Evolutionary conservation across 2,888 invertebrate genomes (phyloP).

Genomic region (Temnothorax ravouxi): DNA sequence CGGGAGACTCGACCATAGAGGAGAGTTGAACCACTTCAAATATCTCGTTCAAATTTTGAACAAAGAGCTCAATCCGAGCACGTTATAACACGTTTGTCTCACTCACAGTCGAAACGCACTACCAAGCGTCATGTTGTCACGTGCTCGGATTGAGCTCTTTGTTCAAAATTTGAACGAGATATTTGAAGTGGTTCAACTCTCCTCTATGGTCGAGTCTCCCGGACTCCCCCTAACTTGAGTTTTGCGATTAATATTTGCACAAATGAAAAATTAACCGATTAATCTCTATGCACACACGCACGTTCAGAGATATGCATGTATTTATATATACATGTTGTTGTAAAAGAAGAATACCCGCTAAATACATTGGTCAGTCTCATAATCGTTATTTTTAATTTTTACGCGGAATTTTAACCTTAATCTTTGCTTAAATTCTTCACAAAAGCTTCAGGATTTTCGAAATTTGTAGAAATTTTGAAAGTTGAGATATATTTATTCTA

Average conservation of each 20-base stretch:
- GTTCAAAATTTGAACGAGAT: no score
- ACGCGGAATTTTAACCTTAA: slow-evolving; percentile 65
- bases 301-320: slow-evolving; percentile 37
- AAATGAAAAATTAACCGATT: slow-evolving; percentile 72
- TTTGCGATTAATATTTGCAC: slow-evolving; percentile 73
- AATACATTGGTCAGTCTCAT: slow-evolving; percentile 86
- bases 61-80: no score
- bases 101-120: no score
- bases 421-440: slow-evolving; percentile 3
- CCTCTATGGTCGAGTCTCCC: no score
- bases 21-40: no score
- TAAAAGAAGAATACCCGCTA: slow-evolving; percentile 83
- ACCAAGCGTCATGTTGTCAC: no score
- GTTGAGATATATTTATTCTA: not conserved
- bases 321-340: slow-evolving; percentile 51
- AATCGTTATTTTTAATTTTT: slow-evolving; percentile 81
- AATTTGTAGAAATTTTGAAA: not conserved
- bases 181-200: no score
- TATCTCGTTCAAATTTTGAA: no score
- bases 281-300: slow-evolving; percentile 61
- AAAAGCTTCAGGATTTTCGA: slow-evolving; percentile 27
- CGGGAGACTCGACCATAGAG: no score
- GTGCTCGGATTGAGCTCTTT: no score
- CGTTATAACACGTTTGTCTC: no score
- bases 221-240: no score